phyloP scores from a whole-genome alignment of 2,113 vertebrate genomes.

The Pampusana beccarii region DNA sequence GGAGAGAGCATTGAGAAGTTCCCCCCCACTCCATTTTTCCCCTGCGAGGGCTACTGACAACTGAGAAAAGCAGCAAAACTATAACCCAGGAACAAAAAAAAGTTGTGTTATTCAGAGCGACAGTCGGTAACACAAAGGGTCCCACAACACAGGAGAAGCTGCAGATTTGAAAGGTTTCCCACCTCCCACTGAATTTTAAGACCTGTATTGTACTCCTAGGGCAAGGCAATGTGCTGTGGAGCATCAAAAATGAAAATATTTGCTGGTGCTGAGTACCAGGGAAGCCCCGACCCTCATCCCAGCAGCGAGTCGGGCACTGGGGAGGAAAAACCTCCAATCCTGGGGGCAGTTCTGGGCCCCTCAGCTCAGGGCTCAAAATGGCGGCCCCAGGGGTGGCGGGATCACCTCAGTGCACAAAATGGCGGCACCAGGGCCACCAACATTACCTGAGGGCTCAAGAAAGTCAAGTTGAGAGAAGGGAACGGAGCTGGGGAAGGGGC shows the following conservation, averaged over 20 bases:
- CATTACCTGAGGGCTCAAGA: no score
- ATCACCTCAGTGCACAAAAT: no score
- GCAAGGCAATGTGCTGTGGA: rapidly evolving
- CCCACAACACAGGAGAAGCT: not conserved
- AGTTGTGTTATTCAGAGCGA: not conserved
- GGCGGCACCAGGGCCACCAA: no score
- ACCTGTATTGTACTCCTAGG: rapidly evolving
- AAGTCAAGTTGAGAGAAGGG: no score
- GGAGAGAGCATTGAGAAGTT: not conserved
- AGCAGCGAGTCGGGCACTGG: no score
- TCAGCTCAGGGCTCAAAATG: no score
- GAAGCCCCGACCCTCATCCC: no score
- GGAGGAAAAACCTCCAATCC: no score
- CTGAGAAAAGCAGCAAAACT: not conserved
- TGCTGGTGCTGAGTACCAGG: no score
- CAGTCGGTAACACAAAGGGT: not conserved
- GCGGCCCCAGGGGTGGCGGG: no score
- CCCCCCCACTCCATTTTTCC: not conserved
- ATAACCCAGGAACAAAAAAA: not conserved
- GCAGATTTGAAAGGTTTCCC: not conserved
- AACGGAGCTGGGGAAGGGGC: no score
- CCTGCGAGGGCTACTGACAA: not conserved
- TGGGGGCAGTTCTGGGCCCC: no score
- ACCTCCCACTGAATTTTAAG: not conserved
- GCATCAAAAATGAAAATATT: not conserved